Conservation (phyloP, 2,888 invertebrate species). For the Oasisia sp. region DNA sequence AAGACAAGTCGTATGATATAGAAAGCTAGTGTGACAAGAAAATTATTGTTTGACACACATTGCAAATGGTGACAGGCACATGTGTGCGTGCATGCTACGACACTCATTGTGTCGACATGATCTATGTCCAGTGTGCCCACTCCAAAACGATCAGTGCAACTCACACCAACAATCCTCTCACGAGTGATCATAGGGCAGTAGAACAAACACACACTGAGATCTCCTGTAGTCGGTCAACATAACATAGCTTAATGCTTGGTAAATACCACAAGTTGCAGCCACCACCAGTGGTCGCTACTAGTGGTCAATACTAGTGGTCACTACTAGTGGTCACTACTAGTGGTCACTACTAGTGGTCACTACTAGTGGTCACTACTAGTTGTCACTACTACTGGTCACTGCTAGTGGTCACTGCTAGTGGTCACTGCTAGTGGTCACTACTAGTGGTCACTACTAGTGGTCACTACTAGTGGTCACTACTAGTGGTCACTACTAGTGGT, state of each 20-base stretch:
- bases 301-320: neutral
- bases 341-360: neutral
- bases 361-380: neutral
- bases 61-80: neutral
- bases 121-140: neutral
- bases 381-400: neutral
- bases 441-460: neutral
- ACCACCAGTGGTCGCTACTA: no score
- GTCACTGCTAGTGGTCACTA: no score
- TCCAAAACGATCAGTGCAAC: neutral
- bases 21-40: neutral
- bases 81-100: neutral
- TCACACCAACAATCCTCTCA: neutral
- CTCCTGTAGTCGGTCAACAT: neutral
- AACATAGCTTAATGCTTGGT: slow-evolving; percentile 4
- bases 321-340: no score
- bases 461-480: neutral
- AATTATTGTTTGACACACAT: neutral
- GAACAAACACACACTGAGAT: neutral
- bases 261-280: neutral
- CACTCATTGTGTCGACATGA: neutral
- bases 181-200: neutral
- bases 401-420: no score
- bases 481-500: neutral
- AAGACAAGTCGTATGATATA: neutral